These are phyloP conservation scores for Agrochola circellaris DNA, from an alignment of 2,888 invertebrate species.

Conservation along the genomic window DNA sequence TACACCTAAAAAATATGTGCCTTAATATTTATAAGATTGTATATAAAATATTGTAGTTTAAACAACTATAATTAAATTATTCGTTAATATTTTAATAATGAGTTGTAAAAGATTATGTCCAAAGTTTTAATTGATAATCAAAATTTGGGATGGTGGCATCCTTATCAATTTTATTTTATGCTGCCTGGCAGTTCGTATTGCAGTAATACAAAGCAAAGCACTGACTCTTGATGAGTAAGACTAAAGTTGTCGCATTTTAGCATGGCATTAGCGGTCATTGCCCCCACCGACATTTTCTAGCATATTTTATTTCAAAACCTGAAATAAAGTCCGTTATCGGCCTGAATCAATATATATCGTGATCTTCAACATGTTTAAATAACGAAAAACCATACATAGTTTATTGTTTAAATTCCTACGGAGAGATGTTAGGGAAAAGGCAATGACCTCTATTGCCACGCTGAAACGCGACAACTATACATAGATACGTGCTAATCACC, in stretches of 20 bases:
- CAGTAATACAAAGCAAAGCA: background rate
- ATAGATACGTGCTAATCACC: background rate
- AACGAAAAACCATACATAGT: background rate
- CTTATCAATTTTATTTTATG: background rate
- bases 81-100: slow-evolving; percentile 53
- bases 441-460: background rate
- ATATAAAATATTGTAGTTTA: slow-evolving; percentile 64
- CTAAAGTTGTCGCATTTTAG: background rate
- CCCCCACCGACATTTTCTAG: background rate
- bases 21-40: slow-evolving; percentile 80
- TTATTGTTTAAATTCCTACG: background rate
- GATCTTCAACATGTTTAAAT: background rate
- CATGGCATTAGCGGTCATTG: background rate
- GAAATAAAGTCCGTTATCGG: background rate
- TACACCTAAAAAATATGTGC: slow-evolving; percentile 79
- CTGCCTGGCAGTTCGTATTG: background rate
- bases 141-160: slow-evolving; percentile 29
- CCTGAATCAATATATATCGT: background rate
- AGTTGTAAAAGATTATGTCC: slow-evolving; percentile 57
- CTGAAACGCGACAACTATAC: background rate
- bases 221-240: background rate
- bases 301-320: background rate
- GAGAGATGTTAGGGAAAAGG: background rate
- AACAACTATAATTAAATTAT: slow-evolving; percentile 54
- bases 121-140: slow-evolving; percentile 55